These are phyloP conservation scores for Ceratina australensis DNA, from an alignment of 1,140 invertebrate species.

Conservation along the genomic window DNA sequence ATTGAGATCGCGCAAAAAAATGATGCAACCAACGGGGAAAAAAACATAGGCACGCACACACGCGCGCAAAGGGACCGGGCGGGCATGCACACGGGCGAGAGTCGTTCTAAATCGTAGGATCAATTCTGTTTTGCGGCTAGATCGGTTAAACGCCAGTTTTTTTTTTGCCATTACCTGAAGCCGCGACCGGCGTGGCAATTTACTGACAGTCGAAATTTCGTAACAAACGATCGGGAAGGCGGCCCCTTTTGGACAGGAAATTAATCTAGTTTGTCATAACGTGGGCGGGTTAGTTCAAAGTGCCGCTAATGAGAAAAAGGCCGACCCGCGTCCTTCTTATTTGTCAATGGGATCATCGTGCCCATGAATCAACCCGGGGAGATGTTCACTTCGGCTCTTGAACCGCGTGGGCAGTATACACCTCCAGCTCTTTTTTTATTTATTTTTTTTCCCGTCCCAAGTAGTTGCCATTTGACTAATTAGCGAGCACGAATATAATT, in stretches of 20 bases:
- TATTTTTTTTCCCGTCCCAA: not conserved
- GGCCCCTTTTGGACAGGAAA: constrained; percentile 74
- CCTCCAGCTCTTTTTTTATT: not conserved
- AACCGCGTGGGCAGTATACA: constrained; percentile 37
- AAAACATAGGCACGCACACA: not conserved
- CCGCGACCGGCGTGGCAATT: constrained; percentile 41
- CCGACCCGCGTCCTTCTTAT: constrained; percentile 75
- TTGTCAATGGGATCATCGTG: constrained; percentile 76
- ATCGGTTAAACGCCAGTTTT: constrained; percentile 52
- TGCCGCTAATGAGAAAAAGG: constrained; percentile 80
- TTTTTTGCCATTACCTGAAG: constrained; percentile 36
- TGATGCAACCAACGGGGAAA: not conserved
- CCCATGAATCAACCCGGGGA: constrained; percentile 70
- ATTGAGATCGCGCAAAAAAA: constrained; percentile 1
- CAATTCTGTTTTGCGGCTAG: constrained; percentile 26
- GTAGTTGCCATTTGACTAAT: constrained; percentile 39
- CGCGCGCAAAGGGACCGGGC: too few relatives aligned
- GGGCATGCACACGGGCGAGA: not conserved
- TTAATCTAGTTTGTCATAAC: constrained; percentile 81
- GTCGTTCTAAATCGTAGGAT: constrained; percentile 12
- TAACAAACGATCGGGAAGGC: constrained; percentile 77
- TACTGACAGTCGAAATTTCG: constrained; percentile 77
- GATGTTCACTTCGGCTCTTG: constrained; percentile 53
- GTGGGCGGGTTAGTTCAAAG: constrained; percentile 79
- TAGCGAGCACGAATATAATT: constrained; percentile 20